A percentile compares a stretch with the other conserved stretches of the same genome.
These are phyloP conservation scores for Notolepis coatsorum DNA, from an alignment of 2,797 vertebrate species.

Conservation along the genomic window DNA sequence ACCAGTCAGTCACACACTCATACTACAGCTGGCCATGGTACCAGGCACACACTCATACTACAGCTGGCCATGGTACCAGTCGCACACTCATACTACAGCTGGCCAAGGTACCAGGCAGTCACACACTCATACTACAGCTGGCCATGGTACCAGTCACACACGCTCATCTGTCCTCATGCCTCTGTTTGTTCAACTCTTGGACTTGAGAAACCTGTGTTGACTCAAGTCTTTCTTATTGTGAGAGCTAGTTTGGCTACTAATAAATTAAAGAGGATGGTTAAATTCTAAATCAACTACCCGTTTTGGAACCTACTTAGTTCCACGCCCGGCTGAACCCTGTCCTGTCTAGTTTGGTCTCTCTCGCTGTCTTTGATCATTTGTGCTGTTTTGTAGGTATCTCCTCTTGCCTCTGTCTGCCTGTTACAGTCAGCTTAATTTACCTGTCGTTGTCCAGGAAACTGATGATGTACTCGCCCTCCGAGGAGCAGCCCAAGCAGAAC, in stretches of 20 bases:
- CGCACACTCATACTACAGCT: slow-evolving; percentile 93
- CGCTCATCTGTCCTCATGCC: background rate
- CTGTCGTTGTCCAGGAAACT: slow-evolving; percentile 81
- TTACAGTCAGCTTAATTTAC: background rate
- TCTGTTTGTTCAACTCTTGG: background rate
- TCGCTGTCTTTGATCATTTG: background rate
- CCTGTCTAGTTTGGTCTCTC: background rate
- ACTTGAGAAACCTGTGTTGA: too few species aligned
- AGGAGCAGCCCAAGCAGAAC: slow-evolving; percentile 92
- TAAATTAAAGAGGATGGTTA: too few species aligned
- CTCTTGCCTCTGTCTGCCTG: background rate
- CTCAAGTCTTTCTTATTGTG: too few species aligned
- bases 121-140: slow-evolving; percentile 94
- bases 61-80: slow-evolving; percentile 94
- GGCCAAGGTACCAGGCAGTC: slow-evolving; percentile 96
- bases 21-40: slow-evolving; percentile 96
- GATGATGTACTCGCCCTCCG: slow-evolving; percentile 89
- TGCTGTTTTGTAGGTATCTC: background rate
- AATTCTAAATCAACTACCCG: too few species aligned
- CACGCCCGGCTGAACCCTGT: too few species aligned
- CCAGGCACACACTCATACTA: too few species aligned
- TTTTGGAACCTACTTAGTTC: too few species aligned
- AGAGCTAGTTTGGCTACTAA: too few species aligned
- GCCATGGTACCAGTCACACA: slow-evolving; percentile 85
- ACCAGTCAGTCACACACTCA: too few species aligned